phyloP scores from a whole-genome alignment of 2,888 invertebrate species.

The Cantharis lateralis region DNA sequence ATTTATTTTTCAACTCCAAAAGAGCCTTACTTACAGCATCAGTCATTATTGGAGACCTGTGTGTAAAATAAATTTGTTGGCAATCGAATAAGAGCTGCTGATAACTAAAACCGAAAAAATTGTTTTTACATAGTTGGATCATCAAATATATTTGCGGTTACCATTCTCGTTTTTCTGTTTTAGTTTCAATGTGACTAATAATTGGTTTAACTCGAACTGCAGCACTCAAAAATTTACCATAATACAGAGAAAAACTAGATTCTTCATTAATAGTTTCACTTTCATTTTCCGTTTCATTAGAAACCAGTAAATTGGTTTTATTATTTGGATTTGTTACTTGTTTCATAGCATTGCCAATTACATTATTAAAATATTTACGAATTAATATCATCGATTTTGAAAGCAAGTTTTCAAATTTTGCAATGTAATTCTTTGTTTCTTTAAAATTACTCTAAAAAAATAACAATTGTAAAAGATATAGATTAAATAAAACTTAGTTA shows the following conservation, averaged over 20 bases:
- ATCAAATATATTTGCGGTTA: slow-evolving; percentile 55
- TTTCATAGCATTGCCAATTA: slow-evolving; percentile 79
- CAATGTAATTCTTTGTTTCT: slow-evolving; percentile 80
- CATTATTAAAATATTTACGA: slow-evolving; percentile 76
- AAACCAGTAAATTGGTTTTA: slow-evolving; percentile 40
- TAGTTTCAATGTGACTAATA: slow-evolving; percentile 79
- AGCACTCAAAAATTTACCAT: slow-evolving; percentile 94
- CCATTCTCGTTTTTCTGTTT: slow-evolving; percentile 74
- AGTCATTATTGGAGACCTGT: slow-evolving; percentile 68
- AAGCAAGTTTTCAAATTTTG: slow-evolving; percentile 84
- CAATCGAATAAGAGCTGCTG: slow-evolving; percentile 75
- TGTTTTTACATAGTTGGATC: neutral
- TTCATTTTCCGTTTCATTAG: slow-evolving; percentile 11
- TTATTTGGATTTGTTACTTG: slow-evolving; percentile 63
- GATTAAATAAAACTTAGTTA: slow-evolving; percentile 54
- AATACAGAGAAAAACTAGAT: slow-evolving; percentile 82
- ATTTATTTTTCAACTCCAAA: slow-evolving; percentile 64
- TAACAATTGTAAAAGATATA: neutral
- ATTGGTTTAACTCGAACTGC: slow-evolving; percentile 82
- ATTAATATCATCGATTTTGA: slow-evolving; percentile 80
- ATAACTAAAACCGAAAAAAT: slow-evolving; percentile 59
- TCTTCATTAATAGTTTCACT: slow-evolving; percentile 53
- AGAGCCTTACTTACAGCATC: slow-evolving; percentile 74
- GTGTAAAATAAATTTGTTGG: slow-evolving; percentile 80
- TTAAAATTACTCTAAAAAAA: slow-evolving; percentile 76